phyloP scores from a whole-genome alignment of 2,797 vertebrate species.

The Anabacerthia variegaticeps region DNA sequence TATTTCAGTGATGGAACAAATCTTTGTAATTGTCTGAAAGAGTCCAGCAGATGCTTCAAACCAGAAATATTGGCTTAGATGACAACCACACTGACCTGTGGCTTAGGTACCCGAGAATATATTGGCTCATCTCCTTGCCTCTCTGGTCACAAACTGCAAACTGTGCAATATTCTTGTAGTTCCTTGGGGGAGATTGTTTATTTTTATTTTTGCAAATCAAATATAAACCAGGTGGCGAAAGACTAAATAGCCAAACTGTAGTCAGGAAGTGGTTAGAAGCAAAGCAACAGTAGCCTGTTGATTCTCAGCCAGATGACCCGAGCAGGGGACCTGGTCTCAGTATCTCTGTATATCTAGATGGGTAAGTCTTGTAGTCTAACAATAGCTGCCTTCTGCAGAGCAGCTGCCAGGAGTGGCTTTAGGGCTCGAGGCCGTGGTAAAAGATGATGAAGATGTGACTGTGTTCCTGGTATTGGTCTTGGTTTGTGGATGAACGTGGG shows the following conservation, averaged over 20 bases:
- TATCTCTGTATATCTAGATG: background rate
- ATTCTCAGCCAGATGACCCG: background rate
- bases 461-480: background rate
- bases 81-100: constrained; percentile 5
- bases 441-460: background rate
- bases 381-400: background rate
- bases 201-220: constrained; percentile 51
- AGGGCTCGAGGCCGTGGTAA: background rate
- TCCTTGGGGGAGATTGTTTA: constrained; percentile 16
- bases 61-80: constrained; percentile 35
- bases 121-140: background rate
- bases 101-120: constrained; percentile 4
- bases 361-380: background rate
- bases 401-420: background rate
- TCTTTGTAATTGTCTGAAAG: constrained; percentile 32
- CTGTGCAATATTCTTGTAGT: constrained; percentile 39
- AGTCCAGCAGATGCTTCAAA: constrained; percentile 29
- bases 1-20: constrained; percentile 38
- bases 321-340: background rate
- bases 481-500: background rate
- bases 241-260: constrained; percentile 6
- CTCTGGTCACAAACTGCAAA: constrained; percentile 4
- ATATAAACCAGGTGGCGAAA: constrained; percentile 56
- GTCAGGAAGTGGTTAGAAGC: constrained; percentile 59
- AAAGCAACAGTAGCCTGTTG: constrained; percentile 51